A percentile compares a stretch with the other conserved stretches of the same genome.
These are phyloP conservation scores for Phoxinus phoxinus DNA, from an alignment of 2,113 vertebrate genomes.

Conservation along the genomic window DNA sequence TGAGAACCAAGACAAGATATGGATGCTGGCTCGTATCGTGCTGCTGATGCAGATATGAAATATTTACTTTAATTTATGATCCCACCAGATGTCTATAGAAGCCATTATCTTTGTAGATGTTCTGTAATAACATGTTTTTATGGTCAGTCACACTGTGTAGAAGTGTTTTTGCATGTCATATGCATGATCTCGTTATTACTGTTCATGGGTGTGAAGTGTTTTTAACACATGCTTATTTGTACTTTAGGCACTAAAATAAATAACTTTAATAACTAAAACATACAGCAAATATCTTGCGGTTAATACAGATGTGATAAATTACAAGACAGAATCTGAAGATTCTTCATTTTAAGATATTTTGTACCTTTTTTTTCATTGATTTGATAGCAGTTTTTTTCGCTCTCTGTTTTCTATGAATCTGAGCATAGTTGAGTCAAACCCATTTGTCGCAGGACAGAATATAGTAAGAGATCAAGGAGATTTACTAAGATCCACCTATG, in stretches of 20 bases:
- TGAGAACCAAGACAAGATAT: not conserved
- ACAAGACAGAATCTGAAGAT: too few relatives aligned
- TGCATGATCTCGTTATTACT: not conserved
- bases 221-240: not conserved
- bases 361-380: too few relatives aligned
- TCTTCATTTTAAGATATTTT: too few relatives aligned
- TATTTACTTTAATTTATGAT: not conserved
- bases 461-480: too few relatives aligned
- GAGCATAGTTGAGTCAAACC: too few relatives aligned
- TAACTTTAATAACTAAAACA: too few relatives aligned
- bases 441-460: too few relatives aligned
- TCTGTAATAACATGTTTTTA: not conserved
- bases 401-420: too few relatives aligned
- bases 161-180: not conserved
- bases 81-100: not conserved
- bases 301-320: too few relatives aligned
- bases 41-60: not conserved
- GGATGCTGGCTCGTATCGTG: not conserved
- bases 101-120: conserved; percentile 1
- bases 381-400: too few relatives aligned
- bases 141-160: not conserved
- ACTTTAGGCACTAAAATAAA: not conserved
- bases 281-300: too few relatives aligned
- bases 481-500: too few relatives aligned
- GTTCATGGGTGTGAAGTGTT: not conserved